Conservation (phyloP, 2,113 vertebrate genomes). For the Micromys minutus region DNA sequence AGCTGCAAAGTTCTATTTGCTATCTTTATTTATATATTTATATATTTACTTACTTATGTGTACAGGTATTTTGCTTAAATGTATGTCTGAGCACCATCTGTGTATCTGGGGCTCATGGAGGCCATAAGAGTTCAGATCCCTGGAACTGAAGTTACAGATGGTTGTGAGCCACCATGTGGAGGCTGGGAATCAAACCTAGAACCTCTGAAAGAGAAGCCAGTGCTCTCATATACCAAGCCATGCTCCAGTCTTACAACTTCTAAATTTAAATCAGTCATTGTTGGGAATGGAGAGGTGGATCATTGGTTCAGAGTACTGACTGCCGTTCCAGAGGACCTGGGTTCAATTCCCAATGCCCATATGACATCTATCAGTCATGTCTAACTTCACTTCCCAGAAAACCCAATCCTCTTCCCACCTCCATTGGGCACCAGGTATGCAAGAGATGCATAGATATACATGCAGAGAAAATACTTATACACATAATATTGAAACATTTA, state of each 20-base stretch:
- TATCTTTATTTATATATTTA: background rate
- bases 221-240: background rate
- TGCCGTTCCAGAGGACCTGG: background rate
- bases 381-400: background rate
- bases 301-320: background rate
- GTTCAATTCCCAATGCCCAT: background rate
- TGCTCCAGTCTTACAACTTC: background rate
- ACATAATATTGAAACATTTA: background rate
- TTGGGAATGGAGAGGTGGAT: background rate
- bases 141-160: background rate
- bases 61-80: background rate
- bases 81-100: background rate
- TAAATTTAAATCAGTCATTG: background rate
- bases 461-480: background rate
- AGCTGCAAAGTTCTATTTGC: background rate
- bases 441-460: background rate
- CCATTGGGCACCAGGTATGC: background rate
- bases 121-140: background rate
- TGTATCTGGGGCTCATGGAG: background rate
- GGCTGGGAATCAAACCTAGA: background rate
- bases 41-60: background rate
- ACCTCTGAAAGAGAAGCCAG: background rate
- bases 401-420: background rate
- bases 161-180: background rate
- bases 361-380: background rate